Evolutionary conservation across 2,888 invertebrate species (phyloP).

Genomic region (Caenorhabditis becei): DNA sequence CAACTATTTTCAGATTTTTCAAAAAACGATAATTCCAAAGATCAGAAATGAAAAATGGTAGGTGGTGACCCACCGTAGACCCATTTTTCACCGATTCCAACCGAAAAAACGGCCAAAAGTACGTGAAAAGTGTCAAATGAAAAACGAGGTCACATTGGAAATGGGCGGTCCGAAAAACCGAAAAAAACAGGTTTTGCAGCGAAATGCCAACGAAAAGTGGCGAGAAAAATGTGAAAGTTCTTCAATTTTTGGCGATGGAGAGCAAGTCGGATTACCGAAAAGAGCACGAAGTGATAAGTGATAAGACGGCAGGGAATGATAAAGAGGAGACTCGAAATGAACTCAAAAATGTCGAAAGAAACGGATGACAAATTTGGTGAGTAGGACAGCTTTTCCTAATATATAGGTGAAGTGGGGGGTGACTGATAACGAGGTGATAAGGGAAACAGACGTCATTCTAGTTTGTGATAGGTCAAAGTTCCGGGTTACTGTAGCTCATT

Average conservation of each 20-base stretch:
- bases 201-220: neutral
- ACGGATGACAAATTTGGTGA: neutral
- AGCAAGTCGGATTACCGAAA: neutral
- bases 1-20: too few species aligned
- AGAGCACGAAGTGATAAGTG: neutral
- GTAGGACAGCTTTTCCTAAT: neutral
- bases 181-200: conserved; percentile 6
- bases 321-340: conserved; percentile 1
- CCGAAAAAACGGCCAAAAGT: too few species aligned
- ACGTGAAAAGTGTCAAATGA: neutral
- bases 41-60: too few species aligned
- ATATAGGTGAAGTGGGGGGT: neutral
- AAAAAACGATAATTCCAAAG: too few species aligned
- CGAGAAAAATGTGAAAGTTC: neutral
- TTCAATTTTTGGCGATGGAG: neutral
- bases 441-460: conserved; percentile 17
- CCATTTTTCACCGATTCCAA: too few species aligned
- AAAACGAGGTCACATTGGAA: neutral
- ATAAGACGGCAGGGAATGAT: neutral
- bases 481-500: neutral
- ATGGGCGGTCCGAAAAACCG: neutral
- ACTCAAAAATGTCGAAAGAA: neutral
- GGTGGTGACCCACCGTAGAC: too few species aligned
- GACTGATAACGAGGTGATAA: neutral
- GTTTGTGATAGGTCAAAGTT: conserved; percentile 11